A percentile compares a stretch with the other conserved stretches of the same genome.
Evolutionary conservation across 1,140 invertebrate species (phyloP).

Genomic region (Steinernema feltiae): DNA sequence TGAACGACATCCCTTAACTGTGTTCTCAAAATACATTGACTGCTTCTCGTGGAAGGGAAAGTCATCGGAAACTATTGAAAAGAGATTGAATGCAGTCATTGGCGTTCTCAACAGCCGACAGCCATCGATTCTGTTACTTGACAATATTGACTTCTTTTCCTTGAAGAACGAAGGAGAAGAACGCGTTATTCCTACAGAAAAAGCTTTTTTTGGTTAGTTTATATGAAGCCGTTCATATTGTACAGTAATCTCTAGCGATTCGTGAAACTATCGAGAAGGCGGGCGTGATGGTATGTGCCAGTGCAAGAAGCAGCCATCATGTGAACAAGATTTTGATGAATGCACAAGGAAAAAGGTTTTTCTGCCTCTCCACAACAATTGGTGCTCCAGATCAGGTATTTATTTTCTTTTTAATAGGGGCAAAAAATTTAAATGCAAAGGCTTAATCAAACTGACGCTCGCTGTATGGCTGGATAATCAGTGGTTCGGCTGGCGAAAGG

Average conservation of each 20-base stretch:
- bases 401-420: constrained; percentile 17
- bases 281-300: not conserved
- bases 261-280: constrained; percentile 6
- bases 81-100: constrained; percentile 19
- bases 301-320: not conserved
- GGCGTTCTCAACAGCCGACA: constrained; percentile 21
- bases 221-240: not conserved
- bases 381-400: constrained; percentile 27
- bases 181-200: constrained; percentile 34
- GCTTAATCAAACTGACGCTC: not conserved
- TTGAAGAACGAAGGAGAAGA: constrained; percentile 42
- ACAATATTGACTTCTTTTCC: constrained; percentile 43
- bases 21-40: constrained; percentile 27
- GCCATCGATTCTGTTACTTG: constrained; percentile 39
- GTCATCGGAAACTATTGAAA: constrained; percentile 35
- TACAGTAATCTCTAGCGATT: constrained; percentile 8
- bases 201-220: constrained; percentile 37
- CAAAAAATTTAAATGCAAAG: constrained; percentile 3
- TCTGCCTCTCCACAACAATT: constrained; percentile 24
- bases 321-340: constrained; percentile 11
- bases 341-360: constrained; percentile 23
- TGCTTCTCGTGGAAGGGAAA: constrained; percentile 40
- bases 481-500: not conserved
- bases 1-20: constrained; percentile 17
- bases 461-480: constrained; percentile 9